Evolutionary conservation across 2,797 vertebrate genomes (phyloP), one percentile per base, ranked within the genome.

Genomic region (Mareca strepera): DNA sequence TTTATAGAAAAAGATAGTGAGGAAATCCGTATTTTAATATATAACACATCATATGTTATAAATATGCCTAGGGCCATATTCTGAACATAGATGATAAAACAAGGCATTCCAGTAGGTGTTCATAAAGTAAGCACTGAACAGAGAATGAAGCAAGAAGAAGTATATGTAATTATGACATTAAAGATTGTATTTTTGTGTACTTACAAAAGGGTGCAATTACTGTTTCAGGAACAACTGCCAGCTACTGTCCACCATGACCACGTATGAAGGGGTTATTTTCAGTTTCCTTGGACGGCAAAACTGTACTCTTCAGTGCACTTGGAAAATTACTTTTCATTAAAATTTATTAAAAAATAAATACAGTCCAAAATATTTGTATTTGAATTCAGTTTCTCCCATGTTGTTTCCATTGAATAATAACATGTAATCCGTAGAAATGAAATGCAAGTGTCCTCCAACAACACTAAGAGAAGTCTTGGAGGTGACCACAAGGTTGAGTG

Each of bases 121-220:
- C 52, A 69, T 88, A 88, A 88, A 58, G 22, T 62, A 53, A 90
- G 8, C 46, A 55, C 0, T 77, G 76, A 90, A 77, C 39, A 39
- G 15, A 76, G 67, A 94, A 60, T n/a, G 6, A 93, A 46, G 67
- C 33, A 91, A 82, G 25, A 11, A 77, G 88, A 95, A 88, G 86
- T 52, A 9, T 53, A 72, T 20, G 22, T 18, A 74, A 56, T 90
- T 74, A 78, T n/a, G 29, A 90, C 90, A 90, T 81, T 78, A 83
- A 80, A 77, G 21, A 64, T 46, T 67, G 4, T n/a, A 37, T 48
- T 53, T 6, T 48, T 91, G 6, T 77, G 12, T 53, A 11, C 82
- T 88, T 88, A 46, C 26, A 39, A 35, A 83, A 53, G 64, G 37
- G 29, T 80, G 17, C 1, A 87, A 14, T 50, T 86, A 39, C 7